Base-by-base conservation (phyloP, 2,888 invertebrate species). In the Slavum lentiscoides region DNA sequence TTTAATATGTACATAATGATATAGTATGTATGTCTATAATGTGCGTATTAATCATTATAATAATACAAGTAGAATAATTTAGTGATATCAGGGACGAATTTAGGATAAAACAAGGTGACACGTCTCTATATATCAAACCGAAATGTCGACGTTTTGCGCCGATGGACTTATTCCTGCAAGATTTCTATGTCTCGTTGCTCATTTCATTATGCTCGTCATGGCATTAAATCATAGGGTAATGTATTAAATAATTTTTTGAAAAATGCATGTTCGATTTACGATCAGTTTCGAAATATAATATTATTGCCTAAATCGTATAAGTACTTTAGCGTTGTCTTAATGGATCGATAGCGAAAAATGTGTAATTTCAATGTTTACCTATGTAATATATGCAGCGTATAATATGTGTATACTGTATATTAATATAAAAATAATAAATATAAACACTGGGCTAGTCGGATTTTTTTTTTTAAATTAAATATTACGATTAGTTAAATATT, bases 111-210 rank as follows among this genome's bases (percentile, higher is more conserved):
- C 11, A 13, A 49, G 15, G 49, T 15, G 11, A 49, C 49, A 49
- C 49, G 23, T 61, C 13, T 8, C 43, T 13, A 68, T 39, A 58
- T 11, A 53, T 49, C 19, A 17, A 53, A 39, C 7, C 15, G 39
- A 39, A 69, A 83, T 83, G 83, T 75, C 82, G 21, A 70, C 72
- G 62, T 82, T 83, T 49, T 82, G 81, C 67, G 83, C 83, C 15
- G 83, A 83, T 85, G 86, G 88, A 85, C 85, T 91, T 82, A 89
- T 91, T 83, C 92, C 93, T 83, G 90, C 91, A 80, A 89, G 92
- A 84, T 93, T 93, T 87, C 87, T 93, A 83, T 90, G 91, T 82
- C 88, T 93, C 74, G 87, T 91, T 82, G 91, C 91, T 75, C 93
- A 93, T 87, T 88, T 93, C 77, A 89, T 91, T 82, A 89, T 93